Base-by-base conservation (phyloP, 2,113 vertebrate species). In the Oreamnos americanus region DNA sequence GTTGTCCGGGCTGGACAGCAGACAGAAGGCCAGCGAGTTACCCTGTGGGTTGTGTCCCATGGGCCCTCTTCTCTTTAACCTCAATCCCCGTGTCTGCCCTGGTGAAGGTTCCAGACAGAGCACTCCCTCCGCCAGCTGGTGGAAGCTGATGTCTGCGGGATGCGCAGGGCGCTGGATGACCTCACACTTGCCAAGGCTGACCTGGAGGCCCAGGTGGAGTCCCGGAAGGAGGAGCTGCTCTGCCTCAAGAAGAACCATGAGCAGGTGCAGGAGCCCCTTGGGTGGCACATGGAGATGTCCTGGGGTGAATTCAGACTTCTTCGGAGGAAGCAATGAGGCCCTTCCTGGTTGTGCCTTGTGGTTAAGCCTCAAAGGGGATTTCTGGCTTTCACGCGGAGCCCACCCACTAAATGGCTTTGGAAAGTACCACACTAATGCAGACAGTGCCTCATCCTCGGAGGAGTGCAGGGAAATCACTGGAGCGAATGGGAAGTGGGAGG, bases 161-260 rank as follows among this genome's bases (percentile, higher is more conserved):
- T 96, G 74, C 83, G 36, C 45, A 81, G 47, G 74, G 76, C 2
- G 2, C 49, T 96, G 60, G 97, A 98, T 6, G 84, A 98, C 55
- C 74, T 98, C 55, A 98, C 96, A 4, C 62, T 98, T 0, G 57
- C 95, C 51, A 96, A 94, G 85, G 74, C 57, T 3, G 90, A 96
- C 62, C 86, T 97, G 91, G 97, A 94, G 58, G 88, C 74, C 45
- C 93, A 98, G 71, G 39, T 98, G 62, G 99, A 99, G 96, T 6
- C 98, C 86, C 98, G 99, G 95, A 99, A 99, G 97, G 99, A 99
- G 96, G 99, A 99, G 97, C 98, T 99, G 19, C 99, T 99, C 96
- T 99, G 99, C 96, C 99, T 99, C 55, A 99, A 99, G 98, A 99
- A 99, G 98, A 99, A 99, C 98, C 99, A 99, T 0, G 99, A 99